Evolutionary conservation across 2,797 vertebrate species (phyloP), one percentile per base, ranked within the genome.

Genomic region (Enteromius fasciolatus): DNA sequence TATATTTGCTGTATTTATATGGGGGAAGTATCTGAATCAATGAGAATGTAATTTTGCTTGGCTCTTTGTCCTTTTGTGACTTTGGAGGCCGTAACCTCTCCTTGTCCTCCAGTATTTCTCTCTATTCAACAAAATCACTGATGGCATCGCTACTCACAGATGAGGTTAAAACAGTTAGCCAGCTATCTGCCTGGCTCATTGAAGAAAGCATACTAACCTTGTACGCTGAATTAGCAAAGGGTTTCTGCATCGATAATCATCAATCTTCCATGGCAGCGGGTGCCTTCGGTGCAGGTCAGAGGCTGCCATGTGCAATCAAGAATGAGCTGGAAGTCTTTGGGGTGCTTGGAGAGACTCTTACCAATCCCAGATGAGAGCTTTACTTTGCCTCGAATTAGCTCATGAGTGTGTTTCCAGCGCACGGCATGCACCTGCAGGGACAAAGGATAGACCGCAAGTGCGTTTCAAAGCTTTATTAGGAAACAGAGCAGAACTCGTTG

Each of bases 211-310:
- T 83, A 78, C 90, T 88, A 88, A 88, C 83, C 89, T 87, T 82
- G 76, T 86, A 91, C 74, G 84, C 88, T 82, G 90, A 93, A 93
- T 94, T 93, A 91, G 85, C 80, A 89, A 82, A 78, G 90, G 88
- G 88, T 94, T 95, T 95, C 94, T 93, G 92, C 94, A 92, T 94
- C 91, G 12, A 93, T 95, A 91, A 91, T 87, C 90, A 90, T 95
- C 94, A 95, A 89, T 94, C 93, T 93, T 91, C 90, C 90, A 73
- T 92, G 92, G 92, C 92, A 94, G 91, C 87, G 89, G 90, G 87
- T 90, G 90, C 90, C 90, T 89, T 90, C 82, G 14, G 85, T 41
- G 84, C 89, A 91, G 94, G 93, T 94, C 92, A 93, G 90, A 90
- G 90, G 91, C 92, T 94, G 93, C 91, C 93, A 92, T 89, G 90